Conservation (phyloP, 2,797 vertebrate genomes). For the Erithacus rubecula region DNA sequence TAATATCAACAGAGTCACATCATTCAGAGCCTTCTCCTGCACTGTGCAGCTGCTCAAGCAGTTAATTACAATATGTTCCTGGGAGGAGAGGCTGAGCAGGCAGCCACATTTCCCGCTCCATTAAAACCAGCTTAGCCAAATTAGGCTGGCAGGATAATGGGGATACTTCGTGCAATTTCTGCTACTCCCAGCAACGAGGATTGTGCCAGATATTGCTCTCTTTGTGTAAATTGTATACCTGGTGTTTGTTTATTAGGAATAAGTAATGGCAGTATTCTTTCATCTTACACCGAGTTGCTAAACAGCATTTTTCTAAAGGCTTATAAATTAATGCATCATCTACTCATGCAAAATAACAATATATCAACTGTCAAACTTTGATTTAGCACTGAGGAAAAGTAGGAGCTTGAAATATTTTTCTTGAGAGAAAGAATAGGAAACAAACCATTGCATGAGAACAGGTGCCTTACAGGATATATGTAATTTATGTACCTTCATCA, state of each 20-base stretch:
- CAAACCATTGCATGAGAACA: background rate
- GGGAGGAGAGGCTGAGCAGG: slow-evolving; percentile 18
- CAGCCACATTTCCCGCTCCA: background rate
- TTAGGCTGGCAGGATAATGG: slow-evolving; percentile 46
- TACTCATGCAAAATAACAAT: background rate
- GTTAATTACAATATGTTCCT: slow-evolving; percentile 60
- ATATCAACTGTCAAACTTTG: background rate
- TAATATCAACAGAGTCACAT: slow-evolving; percentile 32
- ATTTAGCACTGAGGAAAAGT: background rate
- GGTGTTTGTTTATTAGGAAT: background rate
- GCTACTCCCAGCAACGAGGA: background rate
- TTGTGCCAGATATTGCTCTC: background rate
- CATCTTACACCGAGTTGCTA: background rate
- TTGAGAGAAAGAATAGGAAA: background rate
- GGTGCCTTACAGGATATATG: background rate
- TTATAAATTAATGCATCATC: background rate
- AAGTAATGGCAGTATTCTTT: background rate
- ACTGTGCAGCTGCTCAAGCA: slow-evolving; percentile 31
- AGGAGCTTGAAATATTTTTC: background rate
- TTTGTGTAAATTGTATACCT: background rate
- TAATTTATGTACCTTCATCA: background rate
- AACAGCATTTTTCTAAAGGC: background rate
- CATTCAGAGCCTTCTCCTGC: slow-evolving; percentile 16
- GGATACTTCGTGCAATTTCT: background rate
- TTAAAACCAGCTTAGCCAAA: slow-evolving; percentile 52